Evolutionary conservation across 1,140 invertebrate species (phyloP).

Genomic region (Theocolax elegans): DNA sequence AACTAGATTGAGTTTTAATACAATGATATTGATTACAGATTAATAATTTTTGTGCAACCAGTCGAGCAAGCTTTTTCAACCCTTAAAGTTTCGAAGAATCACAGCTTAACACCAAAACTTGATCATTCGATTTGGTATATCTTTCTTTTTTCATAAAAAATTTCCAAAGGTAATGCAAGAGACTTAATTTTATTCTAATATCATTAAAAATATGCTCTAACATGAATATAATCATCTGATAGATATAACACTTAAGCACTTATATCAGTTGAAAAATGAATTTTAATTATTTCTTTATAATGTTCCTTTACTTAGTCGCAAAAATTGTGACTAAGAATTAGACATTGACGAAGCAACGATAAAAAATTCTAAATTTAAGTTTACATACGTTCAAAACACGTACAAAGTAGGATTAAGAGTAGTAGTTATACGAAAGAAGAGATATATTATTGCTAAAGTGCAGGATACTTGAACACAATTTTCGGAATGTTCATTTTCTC

Average conservation of each 20-base stretch:
- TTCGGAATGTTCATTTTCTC: conserved; percentile 32
- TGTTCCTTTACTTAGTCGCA: background rate
- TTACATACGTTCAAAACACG: conserved; percentile 2
- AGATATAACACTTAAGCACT: conserved; percentile 19
- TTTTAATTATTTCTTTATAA: conserved; percentile 6
- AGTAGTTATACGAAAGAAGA: background rate
- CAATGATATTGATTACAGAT: background rate
- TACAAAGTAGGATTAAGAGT: conserved; percentile 20
- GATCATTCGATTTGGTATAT: conserved; percentile 13
- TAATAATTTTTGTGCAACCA: conserved; percentile 21
- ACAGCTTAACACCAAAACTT: conserved; percentile 35
- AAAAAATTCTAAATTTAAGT: conserved; percentile 23
- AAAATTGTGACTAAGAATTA: conserved; percentile 7
- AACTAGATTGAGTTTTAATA: conserved; percentile 8
- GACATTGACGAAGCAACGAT: conserved; percentile 8
- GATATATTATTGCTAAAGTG: conserved; percentile 29
- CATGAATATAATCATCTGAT: conserved; percentile 23
- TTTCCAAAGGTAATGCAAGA: background rate
- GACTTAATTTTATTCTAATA: conserved; percentile 14
- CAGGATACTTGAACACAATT: conserved; percentile 9
- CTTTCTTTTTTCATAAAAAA: conserved; percentile 27
- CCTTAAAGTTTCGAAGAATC: conserved; percentile 26
- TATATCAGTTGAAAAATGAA: conserved; percentile 9
- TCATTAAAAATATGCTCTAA: conserved; percentile 27
- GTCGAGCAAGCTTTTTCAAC: conserved; percentile 16